A percentile compares a stretch with the other conserved stretches of the same genome.
phyloP scores from a whole-genome alignment of 2,113 vertebrate genomes.

The Hyperopisus bebe region DNA sequence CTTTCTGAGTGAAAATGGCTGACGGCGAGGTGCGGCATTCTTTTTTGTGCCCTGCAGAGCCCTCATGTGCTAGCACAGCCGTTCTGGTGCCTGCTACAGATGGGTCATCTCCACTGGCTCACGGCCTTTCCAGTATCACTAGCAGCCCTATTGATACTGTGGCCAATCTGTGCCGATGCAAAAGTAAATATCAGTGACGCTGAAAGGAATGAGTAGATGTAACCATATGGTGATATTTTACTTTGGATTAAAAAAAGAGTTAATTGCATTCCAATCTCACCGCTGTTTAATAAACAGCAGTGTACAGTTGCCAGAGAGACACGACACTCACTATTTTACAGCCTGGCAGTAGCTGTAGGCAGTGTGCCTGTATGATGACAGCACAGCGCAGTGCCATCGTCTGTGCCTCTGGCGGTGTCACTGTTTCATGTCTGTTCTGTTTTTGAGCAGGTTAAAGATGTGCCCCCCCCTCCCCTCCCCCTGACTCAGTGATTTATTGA shows the following conservation, averaged over 20 bases:
- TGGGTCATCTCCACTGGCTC: not conserved
- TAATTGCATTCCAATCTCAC: not conserved
- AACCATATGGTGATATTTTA: not conserved
- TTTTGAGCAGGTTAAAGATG: conserved; percentile 22
- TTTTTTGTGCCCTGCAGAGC: not conserved
- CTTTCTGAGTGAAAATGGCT: not conserved
- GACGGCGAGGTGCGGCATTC: not conserved
- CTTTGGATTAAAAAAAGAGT: not conserved
- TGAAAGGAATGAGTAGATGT: not conserved
- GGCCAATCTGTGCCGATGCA: not conserved
- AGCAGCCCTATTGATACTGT: not conserved
- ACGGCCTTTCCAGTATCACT: not conserved
- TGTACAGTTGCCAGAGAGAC: not conserved
- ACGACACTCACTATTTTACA: not conserved
- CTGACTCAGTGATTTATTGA: conserved; percentile 4
- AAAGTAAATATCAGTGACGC: not conserved
- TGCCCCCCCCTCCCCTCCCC: not conserved
- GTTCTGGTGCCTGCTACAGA: not conserved
- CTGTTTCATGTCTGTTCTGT: conserved; percentile 14
- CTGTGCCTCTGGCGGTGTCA: not conserved
- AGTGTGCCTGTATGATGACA: not conserved
- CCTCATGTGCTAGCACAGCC: not conserved
- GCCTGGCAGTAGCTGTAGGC: not conserved
- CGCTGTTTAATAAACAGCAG: not conserved
- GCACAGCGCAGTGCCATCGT: not conserved